These are phyloP conservation scores for Harpegnathos saltator DNA, from an alignment of 1,140 invertebrate genomes.

Conservation along the genomic window DNA sequence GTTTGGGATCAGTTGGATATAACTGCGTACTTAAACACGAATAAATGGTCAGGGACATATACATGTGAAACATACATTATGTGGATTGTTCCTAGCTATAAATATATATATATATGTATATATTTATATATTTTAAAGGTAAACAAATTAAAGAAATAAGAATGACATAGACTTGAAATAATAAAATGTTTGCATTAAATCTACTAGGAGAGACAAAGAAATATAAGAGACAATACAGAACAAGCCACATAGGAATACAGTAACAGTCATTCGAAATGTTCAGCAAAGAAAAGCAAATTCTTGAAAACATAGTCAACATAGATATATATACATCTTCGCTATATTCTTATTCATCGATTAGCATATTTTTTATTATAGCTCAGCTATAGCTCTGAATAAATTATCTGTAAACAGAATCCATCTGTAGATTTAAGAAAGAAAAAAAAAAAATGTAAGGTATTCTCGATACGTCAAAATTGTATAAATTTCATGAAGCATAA, in stretches of 20 bases:
- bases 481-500: constrained; percentile 11
- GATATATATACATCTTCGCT: not conserved
- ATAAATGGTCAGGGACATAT: constrained; percentile 84
- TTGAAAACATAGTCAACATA: constrained; percentile 45
- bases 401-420: not conserved
- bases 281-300: constrained; percentile 41
- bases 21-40: constrained; percentile 79
- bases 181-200: constrained; percentile 55
- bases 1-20: constrained; percentile 80
- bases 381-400: not conserved
- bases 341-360: not conserved
- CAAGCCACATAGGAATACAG: constrained; percentile 80
- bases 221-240: constrained; percentile 76
- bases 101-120: not conserved
- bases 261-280: constrained; percentile 79
- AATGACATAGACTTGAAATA: constrained; percentile 55
- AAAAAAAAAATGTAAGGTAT: not conserved
- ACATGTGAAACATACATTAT: constrained; percentile 78
- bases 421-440: not conserved
- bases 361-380: not conserved
- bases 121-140: not conserved
- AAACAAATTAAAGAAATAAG: constrained; percentile 44
- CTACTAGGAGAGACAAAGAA: constrained; percentile 58
- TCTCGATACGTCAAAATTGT: not conserved
- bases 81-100: constrained; percentile 80